Conservation (phyloP, 2,888 invertebrate genomes). For the Copidosoma aretas region DNA sequence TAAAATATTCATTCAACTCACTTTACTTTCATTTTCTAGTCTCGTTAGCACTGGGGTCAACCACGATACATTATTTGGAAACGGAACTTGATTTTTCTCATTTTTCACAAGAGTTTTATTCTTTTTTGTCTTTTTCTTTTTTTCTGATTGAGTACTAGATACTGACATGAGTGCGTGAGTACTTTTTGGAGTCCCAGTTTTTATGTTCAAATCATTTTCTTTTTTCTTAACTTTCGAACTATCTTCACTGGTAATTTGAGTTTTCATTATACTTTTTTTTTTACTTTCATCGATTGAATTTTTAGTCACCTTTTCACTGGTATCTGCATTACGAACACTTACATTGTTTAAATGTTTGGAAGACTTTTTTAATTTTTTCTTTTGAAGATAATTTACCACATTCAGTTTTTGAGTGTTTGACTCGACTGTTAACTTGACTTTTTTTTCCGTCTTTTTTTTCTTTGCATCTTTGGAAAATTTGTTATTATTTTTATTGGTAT, state of each 20-base stretch:
- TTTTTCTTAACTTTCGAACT: too few species aligned
- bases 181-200: background rate
- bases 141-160: background rate
- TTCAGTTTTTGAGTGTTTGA: constrained; percentile 19
- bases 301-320: background rate
- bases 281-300: constrained; percentile 4
- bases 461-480: constrained; percentile 10
- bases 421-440: constrained; percentile 35
- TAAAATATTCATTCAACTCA: constrained; percentile 35
- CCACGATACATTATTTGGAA: constrained; percentile 39
- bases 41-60: constrained; percentile 48
- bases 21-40: constrained; percentile 46
- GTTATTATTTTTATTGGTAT: background rate
- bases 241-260: constrained; percentile 6
- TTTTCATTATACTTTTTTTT: constrained; percentile 17
- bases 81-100: background rate
- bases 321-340: constrained; percentile 7
- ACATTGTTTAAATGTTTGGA: constrained; percentile 25
- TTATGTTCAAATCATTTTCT: constrained; percentile 27
- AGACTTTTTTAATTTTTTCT: constrained; percentile 28
- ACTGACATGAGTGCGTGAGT: background rate
- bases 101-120: constrained; percentile 9
- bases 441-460: constrained; percentile 29
- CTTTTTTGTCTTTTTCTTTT: background rate
- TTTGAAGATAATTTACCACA: constrained; percentile 15